A percentile compares a stretch with the other conserved stretches of the same genome.
Evolutionary conservation across 2,888 invertebrate species (phyloP).

Genomic region (Nephrotoma appendiculata): DNA sequence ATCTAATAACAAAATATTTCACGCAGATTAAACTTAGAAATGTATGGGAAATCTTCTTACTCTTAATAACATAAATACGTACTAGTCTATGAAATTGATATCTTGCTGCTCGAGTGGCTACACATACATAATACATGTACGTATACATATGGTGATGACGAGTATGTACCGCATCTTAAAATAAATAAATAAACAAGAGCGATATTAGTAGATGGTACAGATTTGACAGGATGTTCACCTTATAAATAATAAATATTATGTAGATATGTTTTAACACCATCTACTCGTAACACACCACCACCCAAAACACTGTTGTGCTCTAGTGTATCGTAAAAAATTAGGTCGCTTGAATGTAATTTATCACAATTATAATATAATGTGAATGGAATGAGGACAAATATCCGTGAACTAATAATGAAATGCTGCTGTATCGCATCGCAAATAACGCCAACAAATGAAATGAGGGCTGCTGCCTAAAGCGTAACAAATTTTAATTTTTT

Average conservation of each 20-base stretch:
- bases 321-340: not conserved
- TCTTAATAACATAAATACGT: not conserved
- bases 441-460: not conserved
- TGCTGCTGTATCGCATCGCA: not conserved
- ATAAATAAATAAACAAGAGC: not conserved
- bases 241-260: not conserved
- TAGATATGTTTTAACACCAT: not conserved
- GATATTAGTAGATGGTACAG: not conserved
- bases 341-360: not conserved
- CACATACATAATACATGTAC: not conserved
- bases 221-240: not conserved
- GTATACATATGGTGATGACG: not conserved
- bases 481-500: not conserved
- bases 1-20: not conserved
- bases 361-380: not conserved
- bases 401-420: not conserved
- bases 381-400: not conserved
- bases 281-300: not conserved
- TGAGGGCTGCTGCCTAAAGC: not conserved
- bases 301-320: not conserved
- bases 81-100: not conserved
- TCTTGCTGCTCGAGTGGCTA: not conserved
- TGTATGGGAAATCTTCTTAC: not conserved
- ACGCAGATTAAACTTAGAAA: not conserved
- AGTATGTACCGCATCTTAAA: not conserved